These are phyloP conservation scores for Astatotilapia flaviijosephi DNA, from an alignment of 2,113 vertebrate species.

Conservation along the genomic window DNA sequence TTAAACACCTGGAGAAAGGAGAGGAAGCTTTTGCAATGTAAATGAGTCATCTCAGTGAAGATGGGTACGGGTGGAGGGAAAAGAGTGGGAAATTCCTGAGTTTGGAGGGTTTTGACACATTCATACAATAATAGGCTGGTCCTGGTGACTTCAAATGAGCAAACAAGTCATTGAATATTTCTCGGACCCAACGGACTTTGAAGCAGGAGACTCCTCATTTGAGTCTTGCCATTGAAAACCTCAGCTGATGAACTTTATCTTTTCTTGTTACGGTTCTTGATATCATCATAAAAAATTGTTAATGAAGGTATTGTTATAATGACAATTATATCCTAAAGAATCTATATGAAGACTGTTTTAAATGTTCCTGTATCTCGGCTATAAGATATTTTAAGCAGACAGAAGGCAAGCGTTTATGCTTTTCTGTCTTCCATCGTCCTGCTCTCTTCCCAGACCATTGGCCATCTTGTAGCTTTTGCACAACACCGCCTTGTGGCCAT, in stretches of 20 bases:
- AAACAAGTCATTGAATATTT: neutral
- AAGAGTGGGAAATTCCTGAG: neutral
- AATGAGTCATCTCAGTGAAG: neutral
- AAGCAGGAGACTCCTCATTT: slow-evolving; percentile 30
- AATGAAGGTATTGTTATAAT: slow-evolving; percentile 35
- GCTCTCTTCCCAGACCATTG: slow-evolving; percentile 48
- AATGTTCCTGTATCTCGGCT: slow-evolving; percentile 60
- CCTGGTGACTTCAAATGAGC: slow-evolving; percentile 19
- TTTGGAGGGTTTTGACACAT: neutral
- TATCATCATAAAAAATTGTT: slow-evolving; percentile 47
- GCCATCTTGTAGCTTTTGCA: slow-evolving; percentile 69
- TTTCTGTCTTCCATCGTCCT: slow-evolving; percentile 6
- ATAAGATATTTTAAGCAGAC: slow-evolving; percentile 58
- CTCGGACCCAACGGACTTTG: neutral
- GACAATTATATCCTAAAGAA: slow-evolving; percentile 61
- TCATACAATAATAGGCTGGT: slow-evolving; percentile 32
- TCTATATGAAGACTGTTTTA: slow-evolving; percentile 71
- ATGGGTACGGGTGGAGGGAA: neutral
- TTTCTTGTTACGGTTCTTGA: slow-evolving; percentile 58
- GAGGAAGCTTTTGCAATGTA: slow-evolving; percentile 10
- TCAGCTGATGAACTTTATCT: slow-evolving; percentile 44
- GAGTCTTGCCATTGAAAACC: slow-evolving; percentile 63
- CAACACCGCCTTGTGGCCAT: slow-evolving; percentile 55
- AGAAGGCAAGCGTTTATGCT: slow-evolving; percentile 7
- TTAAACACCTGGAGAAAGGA: neutral